Percentiles rank a stretch among this genome's conserved stretches.
These are phyloP conservation scores for Halichondria panicea DNA, from an alignment of 37 sponge, comb jelly and placozoan genomes.

Conservation along the genomic window DNA sequence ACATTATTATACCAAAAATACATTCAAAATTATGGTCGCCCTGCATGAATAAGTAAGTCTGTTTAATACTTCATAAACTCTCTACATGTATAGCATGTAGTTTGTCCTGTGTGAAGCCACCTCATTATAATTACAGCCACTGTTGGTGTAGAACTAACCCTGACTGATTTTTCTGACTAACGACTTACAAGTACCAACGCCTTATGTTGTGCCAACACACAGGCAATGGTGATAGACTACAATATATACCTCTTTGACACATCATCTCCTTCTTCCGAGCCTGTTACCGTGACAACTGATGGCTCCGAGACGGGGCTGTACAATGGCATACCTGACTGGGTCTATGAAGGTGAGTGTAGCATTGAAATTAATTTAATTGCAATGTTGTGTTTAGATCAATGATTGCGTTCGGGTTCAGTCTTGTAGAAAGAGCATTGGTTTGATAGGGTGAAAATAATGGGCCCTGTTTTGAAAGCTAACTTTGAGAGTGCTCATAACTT, in stretches of 20 bases:
- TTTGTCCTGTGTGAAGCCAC: no score
- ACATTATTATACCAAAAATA: neutral
- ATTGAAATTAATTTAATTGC: no score
- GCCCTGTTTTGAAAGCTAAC: neutral
- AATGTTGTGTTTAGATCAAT: no score
- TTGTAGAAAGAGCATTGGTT: neutral
- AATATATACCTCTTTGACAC: conserved; percentile 19
- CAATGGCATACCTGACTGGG: conserved; percentile 76
- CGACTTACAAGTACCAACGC: no score
- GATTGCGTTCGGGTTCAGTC: neutral
- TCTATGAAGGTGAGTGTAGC: conserved; percentile 71
- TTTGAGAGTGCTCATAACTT: no score
- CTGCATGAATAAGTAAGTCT: neutral
- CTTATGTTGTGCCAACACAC: no score
- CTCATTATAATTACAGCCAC: no score
- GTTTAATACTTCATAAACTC: no score
- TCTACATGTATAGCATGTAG: no score
- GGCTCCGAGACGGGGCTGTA: conserved; percentile 21
- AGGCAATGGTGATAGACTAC: conserved; percentile 36
- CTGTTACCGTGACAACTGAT: conserved; percentile 17
- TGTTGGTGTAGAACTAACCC: no score
- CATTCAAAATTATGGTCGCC: no score
- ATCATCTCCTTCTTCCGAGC: neutral
- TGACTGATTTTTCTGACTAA: no score
- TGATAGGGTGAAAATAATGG: neutral